Evolutionary conservation across 2,113 vertebrate genomes (phyloP).

Genomic region (Solea solea): DNA sequence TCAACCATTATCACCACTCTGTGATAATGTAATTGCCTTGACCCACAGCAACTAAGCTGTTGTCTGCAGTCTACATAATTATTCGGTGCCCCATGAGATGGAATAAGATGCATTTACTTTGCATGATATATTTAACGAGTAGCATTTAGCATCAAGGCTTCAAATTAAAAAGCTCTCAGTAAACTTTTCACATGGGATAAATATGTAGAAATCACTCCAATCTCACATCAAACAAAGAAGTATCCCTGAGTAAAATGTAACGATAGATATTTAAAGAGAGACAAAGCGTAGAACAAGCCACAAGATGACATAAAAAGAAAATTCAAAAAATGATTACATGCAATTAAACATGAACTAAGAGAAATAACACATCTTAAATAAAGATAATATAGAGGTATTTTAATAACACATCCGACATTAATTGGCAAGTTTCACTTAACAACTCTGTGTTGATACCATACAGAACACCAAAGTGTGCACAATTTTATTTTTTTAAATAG

Average conservation of each 20-base stretch:
- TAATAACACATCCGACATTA: too few species aligned
- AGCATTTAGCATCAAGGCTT: not conserved
- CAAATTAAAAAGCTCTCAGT: not conserved
- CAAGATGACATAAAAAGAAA: not conserved
- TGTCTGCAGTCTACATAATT: not conserved
- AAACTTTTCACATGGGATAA: slow-evolving; percentile 11
- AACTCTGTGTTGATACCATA: too few species aligned
- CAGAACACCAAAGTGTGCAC: too few species aligned
- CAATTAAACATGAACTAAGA: not conserved
- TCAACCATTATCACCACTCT: slow-evolving; percentile 18
- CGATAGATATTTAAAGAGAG: slow-evolving; percentile 12
- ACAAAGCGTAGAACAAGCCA: not conserved
- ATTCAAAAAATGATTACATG: not conserved
- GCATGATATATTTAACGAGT: not conserved
- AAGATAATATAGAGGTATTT: too few species aligned
- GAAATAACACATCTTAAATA: too few species aligned
- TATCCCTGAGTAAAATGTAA: not conserved
- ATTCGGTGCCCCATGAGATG: not conserved
- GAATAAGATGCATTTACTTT: slow-evolving; percentile 2
- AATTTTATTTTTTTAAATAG: too few species aligned
- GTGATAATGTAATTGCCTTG: slow-evolving; percentile 21
- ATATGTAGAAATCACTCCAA: not conserved
- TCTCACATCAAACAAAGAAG: slow-evolving; percentile 27
- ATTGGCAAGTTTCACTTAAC: too few species aligned
- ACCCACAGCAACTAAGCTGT: slow-evolving; percentile 10